These are phyloP conservation scores for Ectemnius lituratus DNA, from an alignment of 2,888 invertebrate species.

Conservation along the genomic window DNA sequence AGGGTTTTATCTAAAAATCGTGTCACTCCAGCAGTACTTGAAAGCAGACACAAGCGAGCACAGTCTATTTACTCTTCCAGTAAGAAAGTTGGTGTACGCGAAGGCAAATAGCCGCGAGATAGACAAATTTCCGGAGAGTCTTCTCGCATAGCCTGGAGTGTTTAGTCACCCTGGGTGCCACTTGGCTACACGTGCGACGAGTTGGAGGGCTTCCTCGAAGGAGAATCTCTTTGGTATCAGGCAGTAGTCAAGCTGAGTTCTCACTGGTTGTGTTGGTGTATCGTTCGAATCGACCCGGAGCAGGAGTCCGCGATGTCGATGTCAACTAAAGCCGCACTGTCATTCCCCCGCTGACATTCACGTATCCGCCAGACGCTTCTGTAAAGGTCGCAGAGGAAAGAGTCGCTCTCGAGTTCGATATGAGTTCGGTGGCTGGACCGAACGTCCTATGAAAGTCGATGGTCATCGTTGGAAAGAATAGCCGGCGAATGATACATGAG, in stretches of 20 bases:
- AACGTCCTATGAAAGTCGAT: constrained; percentile 40
- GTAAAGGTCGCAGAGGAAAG: constrained; percentile 41
- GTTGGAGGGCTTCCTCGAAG: constrained; percentile 44
- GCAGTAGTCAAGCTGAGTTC: constrained; percentile 33
- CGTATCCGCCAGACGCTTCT: constrained; percentile 52
- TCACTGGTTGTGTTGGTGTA: constrained; percentile 49
- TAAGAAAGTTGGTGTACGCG: neutral
- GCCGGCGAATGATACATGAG: constrained; percentile 45
- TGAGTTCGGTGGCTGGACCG: constrained; percentile 27
- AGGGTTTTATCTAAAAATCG: too few relatives aligned
- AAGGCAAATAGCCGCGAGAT: constrained; percentile 3
- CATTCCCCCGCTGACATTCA: constrained; percentile 55
- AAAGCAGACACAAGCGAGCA: too few relatives aligned
- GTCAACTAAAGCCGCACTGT: constrained; percentile 56
- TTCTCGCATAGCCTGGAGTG: constrained; percentile 46
- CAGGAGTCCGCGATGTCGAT: constrained; percentile 37
- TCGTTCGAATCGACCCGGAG: constrained; percentile 49
- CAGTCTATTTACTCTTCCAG: neutral
- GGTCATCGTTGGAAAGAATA: constrained; percentile 48
- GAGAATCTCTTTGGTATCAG: constrained; percentile 20
- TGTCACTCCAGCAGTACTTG: too few relatives aligned
- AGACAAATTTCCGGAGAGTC: constrained; percentile 49
- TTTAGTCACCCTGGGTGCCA: constrained; percentile 54
- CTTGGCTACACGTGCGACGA: constrained; percentile 55
- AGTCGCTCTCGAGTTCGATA: constrained; percentile 6